Base-by-base conservation (phyloP, 1,140 invertebrate genomes). In the Drosophila oshimai region DNA sequence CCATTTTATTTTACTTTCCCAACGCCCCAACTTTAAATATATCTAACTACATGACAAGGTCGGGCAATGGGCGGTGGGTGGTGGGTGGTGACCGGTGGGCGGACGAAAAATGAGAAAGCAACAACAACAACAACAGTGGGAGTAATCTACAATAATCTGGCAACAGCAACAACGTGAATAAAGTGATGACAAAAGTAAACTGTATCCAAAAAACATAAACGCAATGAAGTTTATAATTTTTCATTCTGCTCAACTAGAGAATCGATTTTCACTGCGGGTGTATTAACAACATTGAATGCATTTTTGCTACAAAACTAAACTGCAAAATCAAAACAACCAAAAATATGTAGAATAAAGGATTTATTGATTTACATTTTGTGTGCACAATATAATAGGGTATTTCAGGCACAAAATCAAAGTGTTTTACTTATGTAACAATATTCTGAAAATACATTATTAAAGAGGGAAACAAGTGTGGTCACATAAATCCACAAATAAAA, bases 21-120 rank as follows among this genome's bases (percentile, higher is more conserved):
- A 72, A 72, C 67, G 54, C 61, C 61, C 54, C 67, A 72, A 72
- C 69, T 72, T 73, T 72, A 72, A 72, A 72, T 72, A 71, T 60
- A 60, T 28, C 37, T 49, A 71, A 71, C 44, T 42, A 36, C 36
- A 57, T 28, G 65, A 49, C 53, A 36, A 64, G 61, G 58, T 65
- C 33, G 61, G 33, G 46, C 17, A 7, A 7, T 20, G 29, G 18
- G 34, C 22, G 20, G 12, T 50, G 47, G 13, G 33, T 6, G 20
- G 13, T n/a, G 13, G 7, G 22, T 4, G 7, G 12, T 2, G n/a
- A 7, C 12, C 22, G 47, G 6, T 17, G 17, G 20, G 17, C n/a
- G 17, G n/a, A 9, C 15, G 36, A 50, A 26, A 7, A 46, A 33
- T 9, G 7, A 36, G 6, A 22, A 9, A 7, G n/a, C 10, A n/a